Evolutionary conservation across 2,113 vertebrate species (phyloP), one percentile per base, ranked within the genome.

Genomic region (Cyanoderma ruficeps): DNA sequence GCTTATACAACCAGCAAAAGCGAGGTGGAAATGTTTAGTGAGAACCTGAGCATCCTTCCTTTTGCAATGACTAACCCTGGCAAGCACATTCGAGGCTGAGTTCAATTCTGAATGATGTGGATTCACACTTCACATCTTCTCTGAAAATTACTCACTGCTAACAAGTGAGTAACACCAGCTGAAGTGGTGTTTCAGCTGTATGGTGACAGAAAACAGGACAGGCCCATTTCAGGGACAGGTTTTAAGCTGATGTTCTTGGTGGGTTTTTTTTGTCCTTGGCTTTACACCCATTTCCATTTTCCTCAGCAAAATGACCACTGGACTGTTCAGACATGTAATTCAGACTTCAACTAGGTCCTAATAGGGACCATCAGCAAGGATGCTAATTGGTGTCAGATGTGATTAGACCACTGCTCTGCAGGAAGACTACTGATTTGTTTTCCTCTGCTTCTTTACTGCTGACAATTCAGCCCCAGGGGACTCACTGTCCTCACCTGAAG

Each of bases 351-450:
- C 67, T 49, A 2, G 64, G 57, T 79, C 78, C 74, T 94, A 65
- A 92, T 39, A 65, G 78, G 59, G 50, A 70, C 63, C 42, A 91
- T 88, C 82, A 96, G 67, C 50, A 74, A 77, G 50, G 71, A 83
- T 74, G 39, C 57, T 95, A 93, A 97, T 63, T 89, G 70, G 53
- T 85, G 90, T 87, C 84, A 87, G 82, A 65, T 70, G 50, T 80
- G 89, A 96, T 94, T 93, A 91, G 81, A 63, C n/a, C 42, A 93
- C 67, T 55, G 15, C 80, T 90, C 87, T 94, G 33, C 79, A 95
- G 57, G 84, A 93, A 35, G 12, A 59, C 23, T 59, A 52, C 82
- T 65, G 63, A 91, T 83, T 79, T 61, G 33, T 77, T 86, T 87
- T 93, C 33, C 30, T 85, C 65, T 82, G 4, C 64, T 80, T 41